Evolutionary conservation across 2,888 invertebrate species (phyloP), one percentile per base, ranked within the genome.

Genomic region (Pammene fasciana): DNA sequence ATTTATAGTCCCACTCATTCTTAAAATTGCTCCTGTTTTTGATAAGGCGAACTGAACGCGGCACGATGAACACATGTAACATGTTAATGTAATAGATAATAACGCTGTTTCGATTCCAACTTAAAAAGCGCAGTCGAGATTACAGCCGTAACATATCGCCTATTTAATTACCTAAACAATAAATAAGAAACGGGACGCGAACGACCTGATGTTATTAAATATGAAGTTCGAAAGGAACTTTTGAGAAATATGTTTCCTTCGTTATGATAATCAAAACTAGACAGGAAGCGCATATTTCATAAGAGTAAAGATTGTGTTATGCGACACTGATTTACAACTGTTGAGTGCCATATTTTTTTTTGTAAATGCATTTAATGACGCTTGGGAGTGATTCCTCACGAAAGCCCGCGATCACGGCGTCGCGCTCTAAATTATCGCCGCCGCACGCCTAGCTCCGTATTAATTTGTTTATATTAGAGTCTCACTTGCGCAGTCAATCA

Each of bases 391-490:
- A 79, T 81, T 79, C 78, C 76, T 80, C 82, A 82, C 78, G 76
- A 79, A 79, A 76, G 79, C 80, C 75, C 75, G 60, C 68, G 66
- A 56, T 60, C 59, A 71, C 60, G 66, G 72, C 76, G 79, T 77
- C 76, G 76, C 79, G 75, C 41, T 79, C 76, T 86, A 84, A 87
- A 83, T 85, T 79, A 86, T 80, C 78, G 77, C 75, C 79, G 77
- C 84, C 75, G 78, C 76, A 77, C 79, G 81, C 79, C 82, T 79
- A 81, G 82, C 85, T 83, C 86, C 88, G 90, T 89, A 90, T 91
- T 92, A 92, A 92, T 92, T 91, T 92, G 92, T 92, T 92, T 92
- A 91, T 91, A 92, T 92, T 92, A 92, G 89, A 88, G 86, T 80
- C 84, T 92, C 92, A 92, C 90, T 88, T 90, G 92, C 89, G 92